Base-by-base conservation (phyloP, 2,797 vertebrate genomes). In the Gymnothorax reevesii region DNA sequence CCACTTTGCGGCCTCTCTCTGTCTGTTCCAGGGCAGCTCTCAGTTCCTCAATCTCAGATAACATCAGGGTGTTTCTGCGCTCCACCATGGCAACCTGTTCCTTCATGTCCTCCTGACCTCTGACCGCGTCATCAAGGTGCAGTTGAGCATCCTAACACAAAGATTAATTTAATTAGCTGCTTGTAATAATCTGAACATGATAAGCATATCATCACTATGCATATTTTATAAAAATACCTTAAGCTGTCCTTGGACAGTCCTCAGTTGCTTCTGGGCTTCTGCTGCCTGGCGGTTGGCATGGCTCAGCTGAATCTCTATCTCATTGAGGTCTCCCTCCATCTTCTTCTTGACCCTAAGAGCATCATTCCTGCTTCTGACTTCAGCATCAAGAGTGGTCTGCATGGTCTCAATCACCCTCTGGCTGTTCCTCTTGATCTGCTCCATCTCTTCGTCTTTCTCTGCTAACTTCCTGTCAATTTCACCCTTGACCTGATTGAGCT, bases 31-130 rank as follows among this genome's bases (percentile, higher is more conserved):
- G 92, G 0, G 96, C 94, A 85, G 88, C 93, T 91, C 94, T 95
- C 4, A 97, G 95, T 93, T 99, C 97, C 91, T 98, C 97, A 7
- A 97, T 84, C 91, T 98, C 98, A 49, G 97, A 97, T 92, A 96
- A 88, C 95, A 98, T 94, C 91, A 99, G 94, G 92, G 89, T 96
- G 91, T 96, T 97, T 86, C 97, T 96, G 91, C 95, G 96, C 89
- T 98, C 97, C 89, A 97, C 93, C 2, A 98, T 96, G 4, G 96
- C 96, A 85, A 97, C 94, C 90, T 98, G 98, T 90, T 98, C 97
- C 90, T 94, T 99, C 93, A 98, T 95, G 90, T 98, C 97, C 0
- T 98, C 97, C 87, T 97, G 96, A 20, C 95, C 60, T 42, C 97
- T 94, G 0, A 98, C 0, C 7, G 97, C 96, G 0, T 98, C 96